Evolutionary conservation across 2,888 invertebrate species (phyloP).

Genomic region (Stegana nigrithorax): DNA sequence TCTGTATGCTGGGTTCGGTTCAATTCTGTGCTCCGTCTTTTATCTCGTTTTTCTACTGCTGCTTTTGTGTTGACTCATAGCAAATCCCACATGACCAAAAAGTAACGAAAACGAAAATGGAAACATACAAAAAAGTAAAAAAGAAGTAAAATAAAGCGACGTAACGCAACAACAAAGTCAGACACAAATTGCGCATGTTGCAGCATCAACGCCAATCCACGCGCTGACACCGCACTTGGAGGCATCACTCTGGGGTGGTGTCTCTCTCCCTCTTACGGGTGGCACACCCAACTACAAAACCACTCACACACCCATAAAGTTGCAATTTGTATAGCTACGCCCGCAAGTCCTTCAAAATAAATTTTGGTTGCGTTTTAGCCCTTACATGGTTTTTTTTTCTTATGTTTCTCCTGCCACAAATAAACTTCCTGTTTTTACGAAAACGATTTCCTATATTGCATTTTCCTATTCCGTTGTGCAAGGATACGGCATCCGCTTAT

Average conservation of each 20-base stretch:
- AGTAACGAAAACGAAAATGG: not conserved
- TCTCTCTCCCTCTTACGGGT: no score
- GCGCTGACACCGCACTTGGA: no score
- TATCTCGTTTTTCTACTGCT: constrained; percentile 6
- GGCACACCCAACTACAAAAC: no score
- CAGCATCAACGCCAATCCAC: no score
- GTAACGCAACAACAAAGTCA: no score
- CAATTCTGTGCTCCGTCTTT: no score
- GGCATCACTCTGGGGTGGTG: no score
- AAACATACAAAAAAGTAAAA: not conserved
- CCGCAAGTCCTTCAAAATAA: not conserved
- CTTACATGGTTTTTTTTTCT: not conserved
- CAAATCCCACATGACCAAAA: constrained; percentile 9
- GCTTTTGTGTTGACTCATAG: constrained; percentile 4
- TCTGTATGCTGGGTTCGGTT: no score
- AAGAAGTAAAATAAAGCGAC: no score
- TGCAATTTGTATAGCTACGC: constrained; percentile 2
- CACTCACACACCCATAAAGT: no score
- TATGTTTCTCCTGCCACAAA: constrained; percentile 35
- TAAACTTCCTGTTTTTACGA: constrained; percentile 58
- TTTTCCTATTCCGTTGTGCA: constrained; percentile 64
- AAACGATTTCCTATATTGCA: constrained; percentile 68
- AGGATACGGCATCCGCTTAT: constrained; percentile 62
- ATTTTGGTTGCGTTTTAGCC: not conserved
- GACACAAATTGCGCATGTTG: constrained; percentile 3